A percentile compares a stretch with the other conserved stretches of the same genome.
Conservation (phyloP, 37 sponge, comb jelly and placozoan genomes). For the Aplysina aerophoba region DNA sequence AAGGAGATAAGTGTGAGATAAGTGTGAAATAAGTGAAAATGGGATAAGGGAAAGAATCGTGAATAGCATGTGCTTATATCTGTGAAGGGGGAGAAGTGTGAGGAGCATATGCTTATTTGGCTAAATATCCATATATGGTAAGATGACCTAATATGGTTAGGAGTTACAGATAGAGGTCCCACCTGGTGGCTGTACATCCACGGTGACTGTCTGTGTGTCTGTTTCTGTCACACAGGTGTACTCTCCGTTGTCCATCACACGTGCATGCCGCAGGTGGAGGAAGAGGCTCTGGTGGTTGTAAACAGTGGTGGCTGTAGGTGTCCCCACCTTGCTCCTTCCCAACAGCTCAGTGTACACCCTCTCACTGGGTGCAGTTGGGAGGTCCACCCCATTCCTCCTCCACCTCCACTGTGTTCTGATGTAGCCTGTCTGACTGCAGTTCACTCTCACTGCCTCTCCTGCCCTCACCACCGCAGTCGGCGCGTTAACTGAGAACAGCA, state of each 20-base stretch:
- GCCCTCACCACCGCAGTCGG: neutral
- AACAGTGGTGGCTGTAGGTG: neutral
- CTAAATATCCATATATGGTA: too few species aligned
- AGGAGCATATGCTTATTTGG: too few species aligned
- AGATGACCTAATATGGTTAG: too few species aligned
- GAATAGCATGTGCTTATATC: too few species aligned
- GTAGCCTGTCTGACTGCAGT: conserved; percentile 14
- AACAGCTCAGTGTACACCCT: neutral
- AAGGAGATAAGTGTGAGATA: neutral
- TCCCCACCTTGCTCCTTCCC: neutral
- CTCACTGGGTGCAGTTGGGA: neutral
- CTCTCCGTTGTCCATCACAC: neutral
- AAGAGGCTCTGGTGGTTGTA: neutral
- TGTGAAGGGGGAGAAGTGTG: too few species aligned
- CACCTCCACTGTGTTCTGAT: conserved; percentile 8
- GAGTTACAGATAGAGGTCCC: neutral
- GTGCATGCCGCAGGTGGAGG: neutral
- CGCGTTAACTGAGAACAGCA: neutral
- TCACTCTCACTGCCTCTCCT: neutral
- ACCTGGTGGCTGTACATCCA: neutral
- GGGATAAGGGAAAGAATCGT: too few species aligned
- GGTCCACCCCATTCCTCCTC: neutral
- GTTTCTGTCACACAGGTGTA: neutral
- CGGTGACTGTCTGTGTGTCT: neutral
- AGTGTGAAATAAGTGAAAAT: too few species aligned